Evolutionary conservation across 2,113 vertebrate genomes (phyloP).

Genomic region (Fukomys damarensis): DNA sequence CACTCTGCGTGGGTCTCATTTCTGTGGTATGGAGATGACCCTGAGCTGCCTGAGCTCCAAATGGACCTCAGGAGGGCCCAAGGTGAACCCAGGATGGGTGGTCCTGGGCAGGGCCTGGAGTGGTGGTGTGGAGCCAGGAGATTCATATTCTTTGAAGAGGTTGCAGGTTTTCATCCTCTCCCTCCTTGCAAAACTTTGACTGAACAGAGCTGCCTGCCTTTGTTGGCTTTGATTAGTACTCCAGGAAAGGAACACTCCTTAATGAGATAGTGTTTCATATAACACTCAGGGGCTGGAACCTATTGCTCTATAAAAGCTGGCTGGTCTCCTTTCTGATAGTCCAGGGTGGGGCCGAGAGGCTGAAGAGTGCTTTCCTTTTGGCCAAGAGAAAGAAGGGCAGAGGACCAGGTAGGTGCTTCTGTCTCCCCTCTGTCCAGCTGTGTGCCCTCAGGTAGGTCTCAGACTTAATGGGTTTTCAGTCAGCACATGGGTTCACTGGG

Average conservation of each 20-base stretch:
- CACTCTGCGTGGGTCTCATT: not conserved
- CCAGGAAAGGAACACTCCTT: not conserved
- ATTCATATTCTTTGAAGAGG: not conserved
- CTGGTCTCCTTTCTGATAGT: not conserved
- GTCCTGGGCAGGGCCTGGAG: not conserved
- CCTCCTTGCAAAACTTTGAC: not conserved
- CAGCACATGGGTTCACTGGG: not conserved
- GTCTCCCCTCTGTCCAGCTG: not conserved
- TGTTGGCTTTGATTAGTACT: not conserved
- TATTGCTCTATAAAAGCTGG: fast-evolving
- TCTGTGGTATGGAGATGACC: not conserved
- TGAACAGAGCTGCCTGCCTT: not conserved
- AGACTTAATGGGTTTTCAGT: not conserved
- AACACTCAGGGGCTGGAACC: not conserved
- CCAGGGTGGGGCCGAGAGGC: not conserved
- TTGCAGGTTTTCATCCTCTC: not conserved
- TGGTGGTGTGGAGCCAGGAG: too few species aligned
- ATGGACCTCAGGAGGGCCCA: fast-evolving
- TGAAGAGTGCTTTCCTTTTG: not conserved
- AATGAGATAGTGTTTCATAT: not conserved
- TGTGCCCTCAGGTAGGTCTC: not conserved
- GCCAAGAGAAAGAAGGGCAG: not conserved
- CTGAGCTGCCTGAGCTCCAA: not conserved
- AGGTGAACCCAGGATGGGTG: not conserved
- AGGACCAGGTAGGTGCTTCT: not conserved